Evolutionary conservation across 2,113 vertebrate genomes (phyloP).

Genomic region (Argyrosomus japonicus): DNA sequence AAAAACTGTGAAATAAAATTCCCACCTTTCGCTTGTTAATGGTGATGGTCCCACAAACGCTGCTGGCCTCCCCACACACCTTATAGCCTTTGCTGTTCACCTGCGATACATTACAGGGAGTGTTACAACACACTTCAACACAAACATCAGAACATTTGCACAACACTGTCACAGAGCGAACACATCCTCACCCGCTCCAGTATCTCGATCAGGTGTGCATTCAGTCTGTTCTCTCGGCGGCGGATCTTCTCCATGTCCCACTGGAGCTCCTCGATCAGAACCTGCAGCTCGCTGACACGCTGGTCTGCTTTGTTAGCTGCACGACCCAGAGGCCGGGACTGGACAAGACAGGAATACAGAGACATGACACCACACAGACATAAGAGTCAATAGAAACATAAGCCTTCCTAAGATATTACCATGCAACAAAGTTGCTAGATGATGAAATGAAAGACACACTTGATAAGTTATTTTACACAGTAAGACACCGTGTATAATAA

Average conservation of each 20-base stretch:
- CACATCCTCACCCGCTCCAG: conserved; percentile 87
- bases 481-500: neutral
- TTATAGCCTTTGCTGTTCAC: conserved; percentile 99
- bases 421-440: no score
- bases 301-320: conserved; percentile 93
- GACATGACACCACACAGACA: neutral
- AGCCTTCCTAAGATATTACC: neutral
- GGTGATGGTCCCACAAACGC: conserved; percentile 96
- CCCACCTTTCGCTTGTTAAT: conserved; percentile 95
- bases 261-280: conserved; percentile 94
- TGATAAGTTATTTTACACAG: neutral
- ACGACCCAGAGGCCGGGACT: conserved; percentile 86
- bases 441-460: neutral
- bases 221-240: conserved; percentile 93
- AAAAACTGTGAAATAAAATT: neutral
- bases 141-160: neutral
- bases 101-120: conserved; percentile 72
- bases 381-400: neutral
- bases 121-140: neutral
- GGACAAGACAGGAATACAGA: neutral
- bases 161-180: neutral
- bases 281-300: conserved; percentile 91
- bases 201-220: conserved; percentile 92
- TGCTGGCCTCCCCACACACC: conserved; percentile 96
- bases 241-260: conserved; percentile 99